A percentile compares a stretch with the other conserved stretches of the same genome.
Conservation (phyloP, 1,140 invertebrate species). For the Musca vetustissima region DNA sequence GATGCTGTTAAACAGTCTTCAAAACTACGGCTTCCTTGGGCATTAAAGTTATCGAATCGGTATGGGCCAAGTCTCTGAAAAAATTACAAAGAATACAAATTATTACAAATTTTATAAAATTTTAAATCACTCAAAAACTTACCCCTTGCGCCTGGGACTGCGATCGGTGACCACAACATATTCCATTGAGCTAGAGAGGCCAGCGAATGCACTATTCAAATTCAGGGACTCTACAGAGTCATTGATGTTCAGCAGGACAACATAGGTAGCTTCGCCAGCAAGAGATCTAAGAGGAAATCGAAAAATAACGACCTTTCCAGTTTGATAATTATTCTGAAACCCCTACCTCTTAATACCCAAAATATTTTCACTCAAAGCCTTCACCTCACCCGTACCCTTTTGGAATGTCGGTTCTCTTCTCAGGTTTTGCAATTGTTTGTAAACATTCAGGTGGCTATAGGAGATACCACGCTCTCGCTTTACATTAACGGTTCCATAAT, state of each 20-base stretch:
- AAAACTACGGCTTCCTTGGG: slow-evolving; percentile 50
- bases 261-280: slow-evolving; percentile 37
- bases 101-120: not conserved
- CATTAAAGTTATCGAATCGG: slow-evolving; percentile 44
- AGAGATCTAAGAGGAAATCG: slow-evolving; percentile 33
- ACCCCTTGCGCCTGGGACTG: slow-evolving; percentile 46
- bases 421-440: slow-evolving; percentile 45
- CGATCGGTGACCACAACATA: slow-evolving; percentile 47
- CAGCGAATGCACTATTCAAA: slow-evolving; percentile 37
- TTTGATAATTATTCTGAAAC: not conserved
- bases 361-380: slow-evolving; percentile 52
- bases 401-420: slow-evolving; percentile 46
- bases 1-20: slow-evolving; percentile 36
- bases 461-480: slow-evolving; percentile 51
- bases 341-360: slow-evolving; percentile 57
- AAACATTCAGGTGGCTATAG: slow-evolving; percentile 49
- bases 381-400: slow-evolving; percentile 50
- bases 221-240: slow-evolving; percentile 45
- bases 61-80: slow-evolving; percentile 36
- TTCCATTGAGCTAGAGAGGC: slow-evolving; percentile 34
- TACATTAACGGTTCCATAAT: slow-evolving; percentile 60
- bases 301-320: not conserved
- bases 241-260: slow-evolving; percentile 43
- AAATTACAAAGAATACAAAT: not conserved
- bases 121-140: slow-evolving; percentile 14